Evolutionary conservation across 1,140 invertebrate species (phyloP).

Genomic region (Rhyacophila brunnea): DNA sequence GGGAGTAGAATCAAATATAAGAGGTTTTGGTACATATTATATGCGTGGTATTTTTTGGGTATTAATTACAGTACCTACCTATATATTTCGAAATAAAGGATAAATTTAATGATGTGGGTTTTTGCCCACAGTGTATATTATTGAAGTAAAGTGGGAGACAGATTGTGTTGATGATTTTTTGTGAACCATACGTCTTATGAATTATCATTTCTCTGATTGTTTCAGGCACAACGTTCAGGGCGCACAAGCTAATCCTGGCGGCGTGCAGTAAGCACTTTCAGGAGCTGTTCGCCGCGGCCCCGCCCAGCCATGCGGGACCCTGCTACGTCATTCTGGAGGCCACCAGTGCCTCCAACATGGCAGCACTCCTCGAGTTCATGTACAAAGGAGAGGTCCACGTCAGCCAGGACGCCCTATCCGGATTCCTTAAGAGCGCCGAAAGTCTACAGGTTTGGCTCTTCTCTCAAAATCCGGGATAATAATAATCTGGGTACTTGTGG

Average conservation of each 20-base stretch:
- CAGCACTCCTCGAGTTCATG: constrained; percentile 88
- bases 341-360: constrained; percentile 84
- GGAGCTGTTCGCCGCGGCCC: constrained; percentile 86
- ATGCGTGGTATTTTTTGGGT: too few relatives aligned
- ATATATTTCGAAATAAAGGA: too few relatives aligned
- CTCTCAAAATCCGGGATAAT: too few relatives aligned
- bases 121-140: background rate
- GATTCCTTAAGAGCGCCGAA: constrained; percentile 87
- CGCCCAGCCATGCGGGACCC: constrained; percentile 73
- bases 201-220: constrained; percentile 38
- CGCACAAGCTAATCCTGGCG: constrained; percentile 86
- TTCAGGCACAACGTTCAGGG: constrained; percentile 85
- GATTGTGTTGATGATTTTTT: background rate
- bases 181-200: background rate
- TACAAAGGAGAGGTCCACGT: constrained; percentile 91
- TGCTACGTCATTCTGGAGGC: constrained; percentile 86
- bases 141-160: too few relatives aligned
- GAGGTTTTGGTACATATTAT: too few relatives aligned
- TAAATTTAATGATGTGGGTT: too few relatives aligned
- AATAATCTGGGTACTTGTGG: too few relatives aligned
- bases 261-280: constrained; percentile 94
- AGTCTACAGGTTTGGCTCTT: constrained; percentile 78
- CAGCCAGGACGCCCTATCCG: constrained; percentile 83
- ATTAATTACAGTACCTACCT: too few relatives aligned
- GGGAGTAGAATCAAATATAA: too few relatives aligned